Conservation (phyloP, 2,888 invertebrate genomes). For the Masnerella sp. region DNA sequence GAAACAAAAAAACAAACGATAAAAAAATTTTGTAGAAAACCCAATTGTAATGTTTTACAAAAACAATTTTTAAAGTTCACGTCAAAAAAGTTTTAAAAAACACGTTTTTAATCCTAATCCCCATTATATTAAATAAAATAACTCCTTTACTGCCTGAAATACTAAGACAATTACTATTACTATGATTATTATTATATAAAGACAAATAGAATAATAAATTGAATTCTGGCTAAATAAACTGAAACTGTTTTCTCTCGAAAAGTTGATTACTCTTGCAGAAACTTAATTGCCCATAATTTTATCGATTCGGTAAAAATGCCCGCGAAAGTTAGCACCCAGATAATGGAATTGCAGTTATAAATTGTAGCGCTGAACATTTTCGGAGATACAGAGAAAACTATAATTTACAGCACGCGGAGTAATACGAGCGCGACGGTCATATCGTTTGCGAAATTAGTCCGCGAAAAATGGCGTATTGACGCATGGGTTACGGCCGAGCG, state of each 20-base stretch:
- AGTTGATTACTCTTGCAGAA: conserved; percentile 19
- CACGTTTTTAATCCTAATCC: too few relatives aligned
- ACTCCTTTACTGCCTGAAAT: too few relatives aligned
- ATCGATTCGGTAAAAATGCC: conserved; percentile 46
- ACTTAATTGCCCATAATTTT: conserved; percentile 47
- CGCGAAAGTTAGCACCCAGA: conserved; percentile 36
- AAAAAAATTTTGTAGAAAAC: neutral
- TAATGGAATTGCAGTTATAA: conserved; percentile 49
- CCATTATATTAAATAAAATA: too few relatives aligned
- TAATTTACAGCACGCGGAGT: conserved; percentile 34
- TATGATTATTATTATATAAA: too few relatives aligned
- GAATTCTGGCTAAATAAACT: too few relatives aligned
- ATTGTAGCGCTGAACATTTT: conserved; percentile 35
- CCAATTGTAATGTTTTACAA: neutral
- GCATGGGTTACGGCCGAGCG: neutral
- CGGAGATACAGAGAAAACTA: conserved; percentile 43
- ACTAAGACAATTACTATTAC: too few relatives aligned
- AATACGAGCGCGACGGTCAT: conserved; percentile 24
- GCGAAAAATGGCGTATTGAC: conserved; percentile 10
- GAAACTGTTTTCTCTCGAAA: neutral
- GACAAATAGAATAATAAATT: too few relatives aligned
- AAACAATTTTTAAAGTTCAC: neutral
- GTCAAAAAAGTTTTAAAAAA: too few relatives aligned
- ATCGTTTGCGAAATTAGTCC: conserved; percentile 25
- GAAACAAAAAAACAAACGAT: too few relatives aligned